A percentile compares a stretch with the other conserved stretches of the same genome.
phyloP scores from a whole-genome alignment of 2,113 vertebrate genomes.

The Onychostoma macrolepis region DNA sequence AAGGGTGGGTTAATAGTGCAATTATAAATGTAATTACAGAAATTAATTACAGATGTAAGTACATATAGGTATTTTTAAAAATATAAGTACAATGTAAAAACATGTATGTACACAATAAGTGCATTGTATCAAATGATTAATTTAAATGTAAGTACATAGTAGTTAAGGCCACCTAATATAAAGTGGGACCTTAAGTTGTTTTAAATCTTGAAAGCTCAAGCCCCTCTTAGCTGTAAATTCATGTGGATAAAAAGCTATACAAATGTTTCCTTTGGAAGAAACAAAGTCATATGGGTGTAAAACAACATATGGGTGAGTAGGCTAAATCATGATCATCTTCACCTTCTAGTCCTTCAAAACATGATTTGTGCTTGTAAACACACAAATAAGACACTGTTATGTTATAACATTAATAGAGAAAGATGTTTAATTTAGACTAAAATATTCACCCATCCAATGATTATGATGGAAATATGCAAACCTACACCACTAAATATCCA shows the following conservation, averaged over 20 bases:
- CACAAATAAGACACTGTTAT: not conserved
- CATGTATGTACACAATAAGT: no score
- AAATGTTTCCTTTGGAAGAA: not conserved
- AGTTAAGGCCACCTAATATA: no score
- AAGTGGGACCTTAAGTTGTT: no score
- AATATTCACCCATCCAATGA: not conserved
- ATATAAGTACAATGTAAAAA: no score
- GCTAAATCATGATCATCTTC: not conserved
- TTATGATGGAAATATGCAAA: not conserved
- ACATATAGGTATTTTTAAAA: no score
- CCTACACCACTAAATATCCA: not conserved
- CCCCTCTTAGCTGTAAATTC: not conserved
- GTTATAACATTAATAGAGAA: not conserved
- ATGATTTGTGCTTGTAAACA: not conserved
- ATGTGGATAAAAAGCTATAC: not conserved
- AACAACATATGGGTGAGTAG: not conserved
- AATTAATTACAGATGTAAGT: no score
- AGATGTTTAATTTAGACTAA: not conserved
- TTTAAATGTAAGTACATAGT: no score
- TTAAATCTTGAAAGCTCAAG: not conserved
- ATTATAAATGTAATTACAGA: no score
- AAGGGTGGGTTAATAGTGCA: no score
- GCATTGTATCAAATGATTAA: no score
- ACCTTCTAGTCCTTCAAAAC: not conserved
- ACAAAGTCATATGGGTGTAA: not conserved